Conservation (phyloP, 2,888 invertebrate genomes). For the Agapetus fuscipes region DNA sequence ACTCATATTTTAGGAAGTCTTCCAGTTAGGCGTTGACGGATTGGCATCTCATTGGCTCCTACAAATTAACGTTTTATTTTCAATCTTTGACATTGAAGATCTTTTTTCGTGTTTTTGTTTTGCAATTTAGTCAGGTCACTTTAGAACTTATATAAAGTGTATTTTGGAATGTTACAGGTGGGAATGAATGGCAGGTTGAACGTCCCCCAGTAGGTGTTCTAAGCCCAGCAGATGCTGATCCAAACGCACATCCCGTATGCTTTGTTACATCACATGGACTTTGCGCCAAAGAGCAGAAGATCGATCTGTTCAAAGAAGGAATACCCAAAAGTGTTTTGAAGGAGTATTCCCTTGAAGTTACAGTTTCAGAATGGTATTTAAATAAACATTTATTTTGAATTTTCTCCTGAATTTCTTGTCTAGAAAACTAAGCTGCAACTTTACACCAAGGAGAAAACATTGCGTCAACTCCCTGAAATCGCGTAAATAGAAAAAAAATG, state of each 20-base stretch:
- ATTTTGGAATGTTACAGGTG: conserved; percentile 24
- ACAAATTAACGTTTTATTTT: no score
- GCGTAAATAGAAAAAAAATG: no score
- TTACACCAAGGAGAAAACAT: no score
- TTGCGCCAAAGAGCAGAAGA: conserved; percentile 39
- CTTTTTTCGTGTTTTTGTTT: no score
- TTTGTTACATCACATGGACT: conserved; percentile 44
- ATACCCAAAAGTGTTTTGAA: conserved; percentile 35
- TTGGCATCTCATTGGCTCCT: no score
- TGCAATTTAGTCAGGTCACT: no score
- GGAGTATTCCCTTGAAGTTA: conserved; percentile 40
- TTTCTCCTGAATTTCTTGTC: neutral
- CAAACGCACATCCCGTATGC: conserved; percentile 34
- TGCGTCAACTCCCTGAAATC: no score
- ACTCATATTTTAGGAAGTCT: no score
- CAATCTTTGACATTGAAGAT: no score
- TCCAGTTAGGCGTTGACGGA: no score
- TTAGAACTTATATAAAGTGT: no score
- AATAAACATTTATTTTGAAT: conserved; percentile 4
- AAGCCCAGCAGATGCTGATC: conserved; percentile 34
- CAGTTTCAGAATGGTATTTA: conserved; percentile 36
- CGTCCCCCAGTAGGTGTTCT: conserved; percentile 36
- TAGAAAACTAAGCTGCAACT: conserved; percentile 4
- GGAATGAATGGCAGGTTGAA: conserved; percentile 40
- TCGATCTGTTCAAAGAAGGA: conserved; percentile 34